A percentile compares a stretch with the other conserved stretches of the same genome.
Conservation (phyloP, 37 sponge, comb jelly and placozoan species). For the Ephydatia muelleri region DNA sequence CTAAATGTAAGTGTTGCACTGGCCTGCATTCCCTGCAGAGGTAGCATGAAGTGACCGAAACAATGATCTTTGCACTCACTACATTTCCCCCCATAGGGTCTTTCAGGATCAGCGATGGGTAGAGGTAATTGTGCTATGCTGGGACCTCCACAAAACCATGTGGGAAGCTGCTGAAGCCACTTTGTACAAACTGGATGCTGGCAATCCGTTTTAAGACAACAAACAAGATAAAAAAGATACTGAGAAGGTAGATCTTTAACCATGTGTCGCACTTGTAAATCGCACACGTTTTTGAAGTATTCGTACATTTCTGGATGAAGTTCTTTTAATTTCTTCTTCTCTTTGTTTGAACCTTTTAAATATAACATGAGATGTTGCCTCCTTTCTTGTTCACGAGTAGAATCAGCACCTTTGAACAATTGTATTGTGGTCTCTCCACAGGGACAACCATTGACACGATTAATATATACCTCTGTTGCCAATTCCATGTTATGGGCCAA, state of each 20-base stretch:
- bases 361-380: slow-evolving; percentile 18
- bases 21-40: too few relatives aligned
- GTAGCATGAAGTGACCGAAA: too few relatives aligned
- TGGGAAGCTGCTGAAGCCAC: neutral
- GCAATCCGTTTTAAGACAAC: slow-evolving; percentile 29
- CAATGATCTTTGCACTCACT: too few relatives aligned
- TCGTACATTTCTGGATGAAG: slow-evolving; percentile 14
- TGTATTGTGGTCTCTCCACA: slow-evolving; percentile 42
- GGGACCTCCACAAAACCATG: slow-evolving; percentile 17
- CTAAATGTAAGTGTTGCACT: too few relatives aligned
- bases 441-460: slow-evolving; percentile 1
- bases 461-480: slow-evolving; percentile 37
- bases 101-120: slow-evolving; percentile 9
- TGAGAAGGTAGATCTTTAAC: slow-evolving; percentile 13
- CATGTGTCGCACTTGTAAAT: slow-evolving; percentile 24
- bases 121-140: neutral
- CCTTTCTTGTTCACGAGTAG: neutral
- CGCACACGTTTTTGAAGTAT: slow-evolving; percentile 21
- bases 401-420: slow-evolving; percentile 29
- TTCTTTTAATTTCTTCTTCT: neutral
- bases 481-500: slow-evolving; percentile 2
- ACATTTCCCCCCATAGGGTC: slow-evolving; percentile 20
- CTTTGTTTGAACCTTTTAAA: slow-evolving; percentile 34
- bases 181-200: slow-evolving; percentile 17
- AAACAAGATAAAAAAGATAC: slow-evolving; percentile 26